Percentiles rank a stretch among this genome's conserved stretches.
phyloP scores from a whole-genome alignment of 2,113 vertebrate species.

The Ivindomyrus marchei region DNA sequence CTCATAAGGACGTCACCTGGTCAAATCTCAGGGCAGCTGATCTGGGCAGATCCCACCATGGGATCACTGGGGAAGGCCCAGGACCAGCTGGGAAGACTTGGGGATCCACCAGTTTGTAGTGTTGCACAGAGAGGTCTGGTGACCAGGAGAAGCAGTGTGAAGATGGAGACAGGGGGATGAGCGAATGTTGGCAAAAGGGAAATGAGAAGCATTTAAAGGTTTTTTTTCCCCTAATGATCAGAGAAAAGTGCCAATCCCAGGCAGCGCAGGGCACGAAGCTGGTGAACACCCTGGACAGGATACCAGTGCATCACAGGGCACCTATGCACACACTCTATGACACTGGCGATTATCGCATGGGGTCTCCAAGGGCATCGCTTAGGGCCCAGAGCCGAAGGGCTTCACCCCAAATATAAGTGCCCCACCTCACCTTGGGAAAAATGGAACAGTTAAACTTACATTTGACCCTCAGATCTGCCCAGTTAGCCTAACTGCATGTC shows the following conservation, averaged over 20 bases:
- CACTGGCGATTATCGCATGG: not conserved
- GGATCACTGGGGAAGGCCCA: not conserved
- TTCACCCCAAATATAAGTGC: not conserved
- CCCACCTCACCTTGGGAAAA: too few relatives aligned
- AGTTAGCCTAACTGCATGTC: not conserved
- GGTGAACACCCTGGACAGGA: not conserved
- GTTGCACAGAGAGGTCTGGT: not conserved
- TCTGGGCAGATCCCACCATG: not conserved
- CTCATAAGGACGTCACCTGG: not conserved
- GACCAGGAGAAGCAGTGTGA: not conserved
- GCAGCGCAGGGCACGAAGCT: not conserved
- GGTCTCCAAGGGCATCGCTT: not conserved
- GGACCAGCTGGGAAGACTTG: not conserved
- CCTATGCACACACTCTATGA: not conserved
- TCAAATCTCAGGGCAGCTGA: not conserved
- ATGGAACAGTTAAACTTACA: not conserved
- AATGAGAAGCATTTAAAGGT: not conserved
- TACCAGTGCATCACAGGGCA: not conserved
- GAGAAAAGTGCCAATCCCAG: not conserved
- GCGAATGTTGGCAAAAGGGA: not conserved
- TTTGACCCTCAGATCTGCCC: not conserved
- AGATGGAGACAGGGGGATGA: not conserved
- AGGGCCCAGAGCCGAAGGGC: not conserved
- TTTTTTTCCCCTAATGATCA: not conserved
- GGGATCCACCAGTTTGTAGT: not conserved